Evolutionary conservation across 1,140 invertebrate genomes (phyloP).

Genomic region (Cecropterus lyciades): DNA sequence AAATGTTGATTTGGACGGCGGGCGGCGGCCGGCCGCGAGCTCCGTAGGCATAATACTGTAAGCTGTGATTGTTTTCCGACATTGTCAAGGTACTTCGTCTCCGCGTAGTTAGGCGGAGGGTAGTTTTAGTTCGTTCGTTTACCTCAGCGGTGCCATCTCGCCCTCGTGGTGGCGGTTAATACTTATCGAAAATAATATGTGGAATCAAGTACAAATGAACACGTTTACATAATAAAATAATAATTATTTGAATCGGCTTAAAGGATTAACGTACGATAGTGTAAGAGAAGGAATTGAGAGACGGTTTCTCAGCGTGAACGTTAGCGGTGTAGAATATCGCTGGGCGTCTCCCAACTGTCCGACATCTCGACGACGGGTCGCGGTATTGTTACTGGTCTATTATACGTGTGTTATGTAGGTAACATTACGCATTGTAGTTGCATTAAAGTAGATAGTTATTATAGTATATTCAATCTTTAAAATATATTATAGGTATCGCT

Average conservation of each 20-base stretch:
- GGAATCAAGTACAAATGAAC: conserved; percentile 76
- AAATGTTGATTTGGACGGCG: conserved; percentile 53
- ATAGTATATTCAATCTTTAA: conserved; percentile 74
- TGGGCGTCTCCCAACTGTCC: conserved; percentile 9
- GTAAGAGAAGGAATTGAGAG: conserved; percentile 77
- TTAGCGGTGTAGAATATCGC: neutral
- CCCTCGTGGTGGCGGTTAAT: conserved; percentile 28
- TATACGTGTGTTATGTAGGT: conserved; percentile 75
- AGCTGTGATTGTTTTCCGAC: conserved; percentile 73
- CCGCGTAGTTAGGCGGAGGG: conserved; percentile 14
- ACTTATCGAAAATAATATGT: conserved; percentile 41
- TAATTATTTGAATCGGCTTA: conserved; percentile 68
- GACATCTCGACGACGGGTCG: conserved; percentile 52
- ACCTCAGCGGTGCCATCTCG: conserved; percentile 76
- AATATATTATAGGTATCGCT: conserved; percentile 66
- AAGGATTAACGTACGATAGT: conserved; percentile 54
- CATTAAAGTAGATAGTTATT: conserved; percentile 71
- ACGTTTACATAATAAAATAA: conserved; percentile 55
- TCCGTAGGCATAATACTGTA: conserved; percentile 52
- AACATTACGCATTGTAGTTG: conserved; percentile 62
- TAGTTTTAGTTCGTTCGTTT: conserved; percentile 71
- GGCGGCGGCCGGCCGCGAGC: conserved; percentile 25
- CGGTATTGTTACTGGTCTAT: conserved; percentile 59
- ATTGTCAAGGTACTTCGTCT: conserved; percentile 63
- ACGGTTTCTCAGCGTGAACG: conserved; percentile 42